These are phyloP conservation scores for Serrognathus titanus DNA, from an alignment of 2,888 invertebrate genomes.

Conservation along the genomic window DNA sequence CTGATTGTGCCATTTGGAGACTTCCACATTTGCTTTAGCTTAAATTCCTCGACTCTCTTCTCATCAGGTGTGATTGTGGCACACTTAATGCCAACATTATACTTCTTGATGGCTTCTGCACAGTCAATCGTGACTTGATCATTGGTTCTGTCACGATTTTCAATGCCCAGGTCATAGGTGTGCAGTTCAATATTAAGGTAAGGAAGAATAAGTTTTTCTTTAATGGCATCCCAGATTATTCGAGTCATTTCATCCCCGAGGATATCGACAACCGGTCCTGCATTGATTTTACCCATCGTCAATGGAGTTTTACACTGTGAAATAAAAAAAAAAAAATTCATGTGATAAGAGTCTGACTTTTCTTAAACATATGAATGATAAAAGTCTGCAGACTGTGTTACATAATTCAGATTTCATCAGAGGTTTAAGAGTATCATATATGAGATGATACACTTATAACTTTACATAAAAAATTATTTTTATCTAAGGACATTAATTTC, in stretches of 20 bases:
- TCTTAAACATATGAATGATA: not conserved
- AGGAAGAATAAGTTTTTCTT: constrained; percentile 93
- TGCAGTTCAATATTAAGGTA: constrained; percentile 94
- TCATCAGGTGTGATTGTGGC: constrained; percentile 99
- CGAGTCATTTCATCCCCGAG: constrained; percentile 96
- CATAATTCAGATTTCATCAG: not conserved
- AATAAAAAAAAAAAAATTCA: not conserved
- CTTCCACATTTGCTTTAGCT: constrained; percentile 87
- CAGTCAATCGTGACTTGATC: constrained; percentile 97
- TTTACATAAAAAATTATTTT: no score
- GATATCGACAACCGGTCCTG: constrained; percentile 87
- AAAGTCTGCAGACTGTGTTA: not conserved
- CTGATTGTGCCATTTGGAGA: constrained; percentile 87
- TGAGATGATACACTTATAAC: no score
- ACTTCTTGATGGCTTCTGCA: constrained; percentile 93
- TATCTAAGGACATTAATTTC: no score
- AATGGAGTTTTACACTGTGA: no score
- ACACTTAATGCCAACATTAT: constrained; percentile 98
- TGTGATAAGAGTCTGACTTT: not conserved
- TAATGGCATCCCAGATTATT: constrained; percentile 98
- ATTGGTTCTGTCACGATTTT: constrained; percentile 88
- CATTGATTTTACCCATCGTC: constrained; percentile 65
- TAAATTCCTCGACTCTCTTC: constrained; percentile 88
- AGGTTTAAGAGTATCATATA: not conserved
- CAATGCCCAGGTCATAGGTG: constrained; percentile 91